These are phyloP conservation scores for Halichondria panicea DNA, from an alignment of 37 sponge, comb jelly and placozoan species.

Conservation along the genomic window DNA sequence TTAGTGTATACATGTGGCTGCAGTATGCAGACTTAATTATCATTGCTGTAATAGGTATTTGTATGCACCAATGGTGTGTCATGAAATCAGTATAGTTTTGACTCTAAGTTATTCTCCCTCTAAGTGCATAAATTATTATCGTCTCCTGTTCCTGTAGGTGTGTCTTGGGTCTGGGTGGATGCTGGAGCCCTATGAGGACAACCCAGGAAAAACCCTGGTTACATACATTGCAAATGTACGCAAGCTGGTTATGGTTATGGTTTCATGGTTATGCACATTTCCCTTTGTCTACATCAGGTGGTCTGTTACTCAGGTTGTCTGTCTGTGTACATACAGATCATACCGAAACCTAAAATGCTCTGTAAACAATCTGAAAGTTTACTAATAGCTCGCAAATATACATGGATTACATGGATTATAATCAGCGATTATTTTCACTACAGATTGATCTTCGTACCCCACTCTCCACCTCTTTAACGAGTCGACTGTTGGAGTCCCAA, in stretches of 20 bases:
- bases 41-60: not conserved
- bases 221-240: slow-evolving; percentile 49
- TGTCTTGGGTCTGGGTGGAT: slow-evolving; percentile 65
- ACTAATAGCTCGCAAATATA: not conserved
- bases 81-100: too few relatives aligned
- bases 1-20: too few relatives aligned
- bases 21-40: not conserved
- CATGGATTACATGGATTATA: not conserved
- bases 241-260: too few relatives aligned
- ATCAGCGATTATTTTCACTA: not conserved
- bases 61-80: too few relatives aligned
- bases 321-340: too few relatives aligned
- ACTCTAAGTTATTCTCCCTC: too few relatives aligned
- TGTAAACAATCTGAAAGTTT: not conserved
- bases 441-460: slow-evolving; percentile 30
- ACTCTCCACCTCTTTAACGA: slow-evolving; percentile 26
- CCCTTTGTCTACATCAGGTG: too few relatives aligned
- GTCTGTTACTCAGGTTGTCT: too few relatives aligned
- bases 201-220: slow-evolving; percentile 43
- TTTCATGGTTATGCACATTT: too few relatives aligned
- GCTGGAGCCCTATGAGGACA: slow-evolving; percentile 48
- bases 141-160: slow-evolving; percentile 33
- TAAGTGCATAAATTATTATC: too few relatives aligned
- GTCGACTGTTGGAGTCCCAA: slow-evolving; percentile 25
- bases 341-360: not conserved